Percentiles rank a stretch among this genome's conserved stretches.
Conservation (phyloP, 2,888 invertebrate species). For the Apodemia zela region DNA sequence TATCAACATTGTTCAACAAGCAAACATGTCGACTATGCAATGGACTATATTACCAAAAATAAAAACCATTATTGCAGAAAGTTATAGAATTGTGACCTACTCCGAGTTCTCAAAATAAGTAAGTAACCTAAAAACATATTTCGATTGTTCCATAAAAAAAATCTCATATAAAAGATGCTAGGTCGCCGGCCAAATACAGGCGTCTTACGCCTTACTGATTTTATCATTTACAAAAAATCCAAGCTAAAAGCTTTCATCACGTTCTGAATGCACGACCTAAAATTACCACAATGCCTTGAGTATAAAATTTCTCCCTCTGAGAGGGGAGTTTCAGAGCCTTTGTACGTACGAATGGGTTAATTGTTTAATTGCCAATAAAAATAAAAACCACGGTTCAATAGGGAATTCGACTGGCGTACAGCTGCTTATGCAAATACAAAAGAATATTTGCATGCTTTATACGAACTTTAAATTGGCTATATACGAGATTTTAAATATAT, state of each 20-base stretch:
- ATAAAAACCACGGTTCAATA: conserved; percentile 58
- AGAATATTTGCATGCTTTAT: conserved; percentile 33
- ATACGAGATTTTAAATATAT: conserved; percentile 12
- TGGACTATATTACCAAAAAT: neutral
- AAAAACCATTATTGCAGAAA: neutral
- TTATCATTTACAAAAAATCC: conserved; percentile 17
- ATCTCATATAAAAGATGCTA: neutral
- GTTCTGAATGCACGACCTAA: conserved; percentile 53
- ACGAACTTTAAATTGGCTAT: conserved; percentile 28
- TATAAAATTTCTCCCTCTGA: conserved; percentile 68
- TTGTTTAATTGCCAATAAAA: conserved; percentile 79
- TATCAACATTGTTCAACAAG: too few species aligned
- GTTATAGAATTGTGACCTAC: neutral
- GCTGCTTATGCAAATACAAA: conserved; percentile 34
- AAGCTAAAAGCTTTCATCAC: conserved; percentile 48
- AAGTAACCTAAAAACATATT: conserved; percentile 1
- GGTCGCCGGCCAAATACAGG: neutral
- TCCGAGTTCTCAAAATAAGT: neutral
- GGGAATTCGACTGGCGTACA: conserved; percentile 37
- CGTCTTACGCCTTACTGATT: conserved; percentile 13
- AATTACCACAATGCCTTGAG: conserved; percentile 63
- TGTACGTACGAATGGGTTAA: conserved; percentile 68
- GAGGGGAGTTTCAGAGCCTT: conserved; percentile 55
- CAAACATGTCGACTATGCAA: too few species aligned
- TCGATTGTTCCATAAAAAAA: neutral